These are phyloP conservation scores for Lutraria rhynchaena DNA, from an alignment of 1,140 invertebrate species.

Conservation along the genomic window DNA sequence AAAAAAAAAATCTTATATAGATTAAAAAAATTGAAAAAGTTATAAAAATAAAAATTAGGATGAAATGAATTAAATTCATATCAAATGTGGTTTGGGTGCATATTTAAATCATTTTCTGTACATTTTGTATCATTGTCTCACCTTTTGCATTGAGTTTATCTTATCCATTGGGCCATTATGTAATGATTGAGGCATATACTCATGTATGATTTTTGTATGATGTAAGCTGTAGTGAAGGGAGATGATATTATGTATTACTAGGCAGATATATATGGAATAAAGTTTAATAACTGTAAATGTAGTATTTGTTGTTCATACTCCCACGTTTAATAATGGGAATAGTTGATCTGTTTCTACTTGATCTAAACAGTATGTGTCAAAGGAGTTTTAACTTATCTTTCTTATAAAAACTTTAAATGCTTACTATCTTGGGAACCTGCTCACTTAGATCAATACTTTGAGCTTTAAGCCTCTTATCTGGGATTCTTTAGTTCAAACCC, in stretches of 20 bases:
- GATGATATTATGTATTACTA: constrained; percentile 34
- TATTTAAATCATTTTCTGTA: constrained; percentile 14
- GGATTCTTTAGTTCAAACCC: too few relatives aligned
- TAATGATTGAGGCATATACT: constrained; percentile 7
- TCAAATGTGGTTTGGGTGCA: constrained; percentile 38
- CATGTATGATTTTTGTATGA: constrained; percentile 22
- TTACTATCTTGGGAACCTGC: too few relatives aligned
- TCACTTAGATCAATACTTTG: too few relatives aligned
- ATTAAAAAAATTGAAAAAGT: constrained; percentile 29
- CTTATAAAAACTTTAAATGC: too few relatives aligned
- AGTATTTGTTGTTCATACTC: too few relatives aligned
- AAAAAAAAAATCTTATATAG: too few relatives aligned
- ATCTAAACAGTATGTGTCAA: too few relatives aligned
- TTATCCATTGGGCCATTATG: constrained; percentile 10
- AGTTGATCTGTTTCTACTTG: too few relatives aligned
- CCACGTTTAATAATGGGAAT: too few relatives aligned
- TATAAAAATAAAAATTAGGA: not conserved
- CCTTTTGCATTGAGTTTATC: not conserved
- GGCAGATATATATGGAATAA: constrained; percentile 48
- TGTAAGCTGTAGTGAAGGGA: constrained; percentile 4
- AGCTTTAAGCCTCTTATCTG: too few relatives aligned
- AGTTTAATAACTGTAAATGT: constrained; percentile 26
- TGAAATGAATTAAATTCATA: constrained; percentile 21
- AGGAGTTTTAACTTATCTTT: too few relatives aligned
- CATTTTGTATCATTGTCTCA: constrained; percentile 29